Base-by-base conservation (phyloP, 1,140 invertebrate species). In the Sycobia sp. region DNA sequence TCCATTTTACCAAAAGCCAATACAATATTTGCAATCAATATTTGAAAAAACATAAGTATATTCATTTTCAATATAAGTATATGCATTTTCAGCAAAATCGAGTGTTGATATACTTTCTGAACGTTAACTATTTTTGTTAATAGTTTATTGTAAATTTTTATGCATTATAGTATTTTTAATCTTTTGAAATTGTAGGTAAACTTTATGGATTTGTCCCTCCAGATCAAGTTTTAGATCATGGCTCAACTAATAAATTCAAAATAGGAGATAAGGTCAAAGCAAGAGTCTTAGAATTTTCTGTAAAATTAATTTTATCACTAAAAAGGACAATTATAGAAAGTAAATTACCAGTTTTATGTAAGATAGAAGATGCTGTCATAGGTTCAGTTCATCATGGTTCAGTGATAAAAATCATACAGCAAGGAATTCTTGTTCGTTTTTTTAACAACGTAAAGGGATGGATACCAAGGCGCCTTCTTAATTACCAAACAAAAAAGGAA, bases 391-490 rank as follows among this genome's bases (percentile, higher is more conserved):
- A 87, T 69, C 80, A 83, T 2, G 88, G 86, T 2, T 82, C 85
- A 4, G 77, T 90, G 4, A 72, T 83, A 0, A 74, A 81, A 50
- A 77, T 81, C 36, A 76, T 76, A 5, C 29, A 71, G 2, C 73
- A 73, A 36, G 87, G 85, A 49, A 55, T 88, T 1, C 43, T 87
- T 3, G 82, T 90, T 0, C 77, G 78, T 47, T 90, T 89, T 75
- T 88, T 86, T 69, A 83, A 81, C 43, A 80, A 85, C 51, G 72
- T 87, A 2, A 84, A 78, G 56, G 88, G 87, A 1, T 84, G 83
- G 64, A 72, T 90, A 1, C 82, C 86, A 29, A 77, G 73, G 1
- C 72, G 79, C 4, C 80, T 84, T 54, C 76, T 88, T 0, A 82
- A 81, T 27, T 74, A 80, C 46, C 71, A 84, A 23, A 78, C 79